A percentile compares a stretch with the other conserved stretches of the same genome.
phyloP scores from a whole-genome alignment of 2,113 vertebrate genomes.

The Rutilus rutilus region DNA sequence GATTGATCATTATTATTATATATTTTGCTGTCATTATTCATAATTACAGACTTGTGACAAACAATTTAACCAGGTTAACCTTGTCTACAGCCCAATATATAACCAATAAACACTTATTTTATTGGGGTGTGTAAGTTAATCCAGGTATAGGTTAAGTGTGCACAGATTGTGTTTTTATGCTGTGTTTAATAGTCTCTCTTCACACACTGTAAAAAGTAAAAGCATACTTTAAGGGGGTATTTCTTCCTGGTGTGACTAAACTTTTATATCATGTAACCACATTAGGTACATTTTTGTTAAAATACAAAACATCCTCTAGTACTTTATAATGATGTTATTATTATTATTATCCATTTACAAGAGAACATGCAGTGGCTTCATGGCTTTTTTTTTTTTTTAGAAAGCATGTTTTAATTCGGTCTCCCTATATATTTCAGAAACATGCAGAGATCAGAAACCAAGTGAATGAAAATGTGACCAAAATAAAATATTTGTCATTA shows the following conservation, averaged over 20 bases:
- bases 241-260: neutral
- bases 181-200: neutral
- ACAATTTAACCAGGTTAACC: neutral
- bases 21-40: neutral
- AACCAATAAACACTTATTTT: conserved; percentile 36
- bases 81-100: neutral
- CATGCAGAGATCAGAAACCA: neutral
- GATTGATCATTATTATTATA: neutral
- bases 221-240: neutral
- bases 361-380: neutral
- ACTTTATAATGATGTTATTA: neutral
- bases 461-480: conserved; percentile 6
- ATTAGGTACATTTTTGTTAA: no score
- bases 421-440: neutral
- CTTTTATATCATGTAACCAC: no score
- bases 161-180: conserved; percentile 1
- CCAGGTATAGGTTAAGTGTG: neutral
- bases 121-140: conserved; percentile 9
- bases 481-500: conserved; percentile 18
- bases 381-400: conserved; percentile 1
- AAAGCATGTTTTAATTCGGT: conserved; percentile 3
- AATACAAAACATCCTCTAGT: neutral
- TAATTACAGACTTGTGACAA: neutral
- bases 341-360: neutral
- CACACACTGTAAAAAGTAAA: neutral